Percentiles rank a stretch among this genome's conserved stretches.
These are phyloP conservation scores for Leucoma salicis DNA, from an alignment of 2,888 invertebrate species.

Conservation along the genomic window DNA sequence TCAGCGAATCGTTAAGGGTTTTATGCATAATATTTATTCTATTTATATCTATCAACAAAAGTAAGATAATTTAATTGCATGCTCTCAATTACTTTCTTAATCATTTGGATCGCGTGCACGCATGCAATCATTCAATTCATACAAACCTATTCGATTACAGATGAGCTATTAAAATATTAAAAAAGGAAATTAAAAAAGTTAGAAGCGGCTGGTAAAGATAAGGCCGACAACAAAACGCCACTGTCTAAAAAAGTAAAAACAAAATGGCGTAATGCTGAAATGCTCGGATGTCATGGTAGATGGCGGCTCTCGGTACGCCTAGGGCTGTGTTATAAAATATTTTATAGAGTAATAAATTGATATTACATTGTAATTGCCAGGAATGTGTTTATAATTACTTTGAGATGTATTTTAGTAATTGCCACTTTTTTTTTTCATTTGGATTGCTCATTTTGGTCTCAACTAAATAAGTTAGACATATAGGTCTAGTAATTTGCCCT, in stretches of 20 bases:
- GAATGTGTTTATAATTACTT: no score
- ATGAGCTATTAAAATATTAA: slow-evolving; percentile 34
- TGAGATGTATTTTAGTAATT: no score
- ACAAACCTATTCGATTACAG: slow-evolving; percentile 27
- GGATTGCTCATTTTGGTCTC: no score
- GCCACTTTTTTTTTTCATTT: no score
- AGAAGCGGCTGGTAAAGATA: slow-evolving; percentile 31
- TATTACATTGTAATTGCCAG: not conserved
- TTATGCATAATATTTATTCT: no score
- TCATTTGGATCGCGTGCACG: not conserved
- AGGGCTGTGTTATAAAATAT: slow-evolving; percentile 3
- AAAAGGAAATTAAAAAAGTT: slow-evolving; percentile 27
- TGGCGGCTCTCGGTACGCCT: not conserved
- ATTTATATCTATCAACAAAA: no score
- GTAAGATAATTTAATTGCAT: no score
- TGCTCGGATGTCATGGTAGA: slow-evolving; percentile 17
- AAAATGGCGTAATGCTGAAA: slow-evolving; percentile 37
- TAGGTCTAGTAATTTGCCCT: no score
- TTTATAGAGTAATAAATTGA: not conserved
- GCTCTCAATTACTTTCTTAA: not conserved
- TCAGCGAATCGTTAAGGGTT: no score
- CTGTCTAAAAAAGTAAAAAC: slow-evolving; percentile 23
- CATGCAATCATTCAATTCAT: slow-evolving; percentile 6
- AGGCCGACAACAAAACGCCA: slow-evolving; percentile 35
- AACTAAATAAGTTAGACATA: no score